A percentile compares a stretch with the other conserved stretches of the same genome.
Conservation (phyloP, 2,888 invertebrate genomes). For the Hoplodrina ambigua region DNA sequence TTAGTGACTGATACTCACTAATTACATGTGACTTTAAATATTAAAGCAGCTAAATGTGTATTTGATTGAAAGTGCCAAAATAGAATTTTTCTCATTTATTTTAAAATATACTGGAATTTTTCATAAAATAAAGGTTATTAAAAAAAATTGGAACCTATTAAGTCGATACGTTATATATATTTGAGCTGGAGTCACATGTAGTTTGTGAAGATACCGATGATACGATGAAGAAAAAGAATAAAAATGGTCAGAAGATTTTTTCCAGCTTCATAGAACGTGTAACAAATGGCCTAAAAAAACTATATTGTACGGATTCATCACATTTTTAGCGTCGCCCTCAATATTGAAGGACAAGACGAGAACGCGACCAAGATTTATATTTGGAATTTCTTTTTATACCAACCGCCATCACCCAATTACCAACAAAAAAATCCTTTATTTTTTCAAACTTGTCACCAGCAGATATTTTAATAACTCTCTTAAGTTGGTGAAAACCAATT, state of each 20-base stretch:
- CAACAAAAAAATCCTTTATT: constrained; percentile 43
- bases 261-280: constrained; percentile 26
- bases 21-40: too few species aligned
- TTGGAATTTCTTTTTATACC: constrained; percentile 38
- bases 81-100: too few species aligned
- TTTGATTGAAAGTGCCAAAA: too few species aligned
- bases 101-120: too few species aligned
- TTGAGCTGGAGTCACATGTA: too few species aligned
- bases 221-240: neutral
- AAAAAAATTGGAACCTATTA: too few species aligned
- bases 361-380: constrained; percentile 46
- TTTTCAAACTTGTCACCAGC: constrained; percentile 59
- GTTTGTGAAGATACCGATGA: neutral
- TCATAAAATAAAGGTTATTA: too few species aligned
- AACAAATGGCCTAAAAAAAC: constrained; percentile 36
- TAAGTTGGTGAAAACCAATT: constrained; percentile 59
- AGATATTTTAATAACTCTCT: constrained; percentile 63
- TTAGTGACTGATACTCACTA: too few species aligned
- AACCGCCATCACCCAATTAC: constrained; percentile 48
- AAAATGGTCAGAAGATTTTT: constrained; percentile 10
- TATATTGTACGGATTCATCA: constrained; percentile 26
- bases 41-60: too few species aligned
- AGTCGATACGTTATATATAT: too few species aligned
- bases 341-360: constrained; percentile 34
- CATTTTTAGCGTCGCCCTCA: constrained; percentile 34